Evolutionary conservation across 2,888 invertebrate species (phyloP), one percentile per base, ranked within the genome.

Genomic region (Bursaphelenchus okinawaensis): DNA sequence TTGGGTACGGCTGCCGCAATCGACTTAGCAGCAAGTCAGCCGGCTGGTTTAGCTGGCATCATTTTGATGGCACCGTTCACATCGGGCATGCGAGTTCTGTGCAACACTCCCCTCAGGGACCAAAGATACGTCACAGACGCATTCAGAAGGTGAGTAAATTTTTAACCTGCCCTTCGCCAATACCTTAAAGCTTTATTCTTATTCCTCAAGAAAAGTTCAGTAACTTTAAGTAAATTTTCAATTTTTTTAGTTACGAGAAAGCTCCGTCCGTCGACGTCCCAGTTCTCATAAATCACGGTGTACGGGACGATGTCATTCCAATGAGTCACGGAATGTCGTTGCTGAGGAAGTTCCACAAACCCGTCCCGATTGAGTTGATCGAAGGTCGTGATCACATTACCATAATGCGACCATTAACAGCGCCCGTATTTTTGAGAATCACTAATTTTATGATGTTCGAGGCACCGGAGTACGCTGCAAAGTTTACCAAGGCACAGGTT

Each of bases 1-100:
- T 75, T 78, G 51, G 78, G 78, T 19, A 78, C 78, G 19, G 73
- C 76, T 0, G 76, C 73, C 2, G 72, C 68, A 0, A 66, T 77
- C 24, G 75, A 78, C 58, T 58, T 77, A 55, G 78, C 78, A 19
- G 12, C 40, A 40, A 69, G 65, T 55, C 61, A 50, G 12, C 65
- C 66, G 2, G 27, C 52, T 3, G 54, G 62, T 4, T 29, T 71
- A 12, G 61, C 69, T 7, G 78, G 77, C 19, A 69, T 77, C 23
- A 68, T 78, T 20, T 69, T 78, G 29, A 63, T 78, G 40, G 77
- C 78, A 7, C 76, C 78, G 9, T 77, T 78, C 67, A 71, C 75
- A 9, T 74, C 74, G 24, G 76, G 75, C 16, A 59, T 75, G 20
- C 60, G 76, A 22, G 67, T 79, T 3, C 52, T 78, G 28, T 62